Evolutionary conservation across 2,113 vertebrate species (phyloP).

Genomic region (Bucco capensis): DNA sequence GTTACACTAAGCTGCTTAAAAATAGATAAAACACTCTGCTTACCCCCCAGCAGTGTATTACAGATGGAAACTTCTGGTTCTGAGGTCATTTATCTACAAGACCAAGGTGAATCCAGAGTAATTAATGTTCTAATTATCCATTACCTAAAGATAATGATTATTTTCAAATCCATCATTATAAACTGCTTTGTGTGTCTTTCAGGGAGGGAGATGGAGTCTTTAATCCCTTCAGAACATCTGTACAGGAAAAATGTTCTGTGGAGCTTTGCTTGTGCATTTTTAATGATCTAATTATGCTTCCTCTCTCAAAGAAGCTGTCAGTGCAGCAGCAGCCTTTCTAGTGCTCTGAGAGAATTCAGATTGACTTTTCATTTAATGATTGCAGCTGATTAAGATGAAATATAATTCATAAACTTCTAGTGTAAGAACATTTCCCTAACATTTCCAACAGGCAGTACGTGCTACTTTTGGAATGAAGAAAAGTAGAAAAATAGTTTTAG

Average conservation of each 20-base stretch:
- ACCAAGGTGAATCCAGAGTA: slow-evolving; percentile 38
- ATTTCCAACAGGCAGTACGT: neutral
- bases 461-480: neutral
- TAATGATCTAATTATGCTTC: slow-evolving; percentile 42
- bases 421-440: neutral
- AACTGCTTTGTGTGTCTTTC: slow-evolving; percentile 38
- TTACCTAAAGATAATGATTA: slow-evolving; percentile 32
- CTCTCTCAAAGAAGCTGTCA: slow-evolving; percentile 59
- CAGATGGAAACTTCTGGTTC: neutral
- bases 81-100: slow-evolving; percentile 1
- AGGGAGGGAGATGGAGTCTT: neutral
- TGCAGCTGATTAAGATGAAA: neutral
- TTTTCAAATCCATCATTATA: slow-evolving; percentile 19
- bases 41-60: neutral
- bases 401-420: neutral
- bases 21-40: neutral
- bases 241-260: neutral
- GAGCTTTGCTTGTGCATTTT: slow-evolving; percentile 8
- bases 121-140: slow-evolving; percentile 40
- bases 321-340: neutral
- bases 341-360: neutral
- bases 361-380: neutral
- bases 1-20: neutral
- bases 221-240: slow-evolving; percentile 58
- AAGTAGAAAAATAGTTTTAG: neutral